These are phyloP conservation scores for Adelphocoris suturalis DNA, from an alignment of 2,888 invertebrate genomes.

Conservation along the genomic window DNA sequence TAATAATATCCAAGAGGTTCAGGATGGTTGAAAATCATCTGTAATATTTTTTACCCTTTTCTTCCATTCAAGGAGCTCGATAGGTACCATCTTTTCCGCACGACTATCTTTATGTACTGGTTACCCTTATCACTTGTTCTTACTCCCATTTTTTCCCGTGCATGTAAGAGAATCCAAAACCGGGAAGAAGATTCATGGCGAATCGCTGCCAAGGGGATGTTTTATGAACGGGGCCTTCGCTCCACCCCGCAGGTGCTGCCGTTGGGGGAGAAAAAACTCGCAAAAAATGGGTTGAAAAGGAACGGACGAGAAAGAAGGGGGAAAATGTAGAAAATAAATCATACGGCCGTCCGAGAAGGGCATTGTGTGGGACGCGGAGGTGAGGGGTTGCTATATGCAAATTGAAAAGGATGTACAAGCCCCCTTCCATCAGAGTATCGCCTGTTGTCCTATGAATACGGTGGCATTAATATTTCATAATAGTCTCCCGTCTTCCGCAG, in stretches of 20 bases:
- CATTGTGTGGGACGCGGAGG: background rate
- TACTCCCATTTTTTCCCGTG: slow-evolving; percentile 6
- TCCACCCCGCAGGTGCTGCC: background rate
- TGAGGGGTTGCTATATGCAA: slow-evolving; percentile 2
- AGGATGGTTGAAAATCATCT: no score
- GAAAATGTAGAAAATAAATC: slow-evolving; percentile 15
- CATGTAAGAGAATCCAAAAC: background rate
- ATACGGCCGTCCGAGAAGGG: slow-evolving; percentile 23
- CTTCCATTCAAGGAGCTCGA: no score
- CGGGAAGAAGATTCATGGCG: background rate
- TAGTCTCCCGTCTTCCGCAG: background rate
- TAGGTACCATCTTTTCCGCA: background rate
- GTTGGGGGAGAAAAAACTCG: background rate
- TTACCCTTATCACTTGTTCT: slow-evolving; percentile 12
- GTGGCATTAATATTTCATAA: background rate
- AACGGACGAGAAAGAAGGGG: background rate
- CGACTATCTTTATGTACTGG: background rate
- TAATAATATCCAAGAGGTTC: no score
- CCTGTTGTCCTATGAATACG: slow-evolving; percentile 5
- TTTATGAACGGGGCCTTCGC: slow-evolving; percentile 4
- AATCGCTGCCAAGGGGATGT: background rate
- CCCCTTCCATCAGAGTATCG: background rate
- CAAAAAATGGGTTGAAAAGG: background rate
- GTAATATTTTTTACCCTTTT: no score
- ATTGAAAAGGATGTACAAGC: slow-evolving; percentile 19